A percentile compares a stretch with the other conserved stretches of the same genome.
These are phyloP conservation scores for Myotis planiceps DNA, from an alignment of 2,797 vertebrate genomes.

Conservation along the genomic window DNA sequence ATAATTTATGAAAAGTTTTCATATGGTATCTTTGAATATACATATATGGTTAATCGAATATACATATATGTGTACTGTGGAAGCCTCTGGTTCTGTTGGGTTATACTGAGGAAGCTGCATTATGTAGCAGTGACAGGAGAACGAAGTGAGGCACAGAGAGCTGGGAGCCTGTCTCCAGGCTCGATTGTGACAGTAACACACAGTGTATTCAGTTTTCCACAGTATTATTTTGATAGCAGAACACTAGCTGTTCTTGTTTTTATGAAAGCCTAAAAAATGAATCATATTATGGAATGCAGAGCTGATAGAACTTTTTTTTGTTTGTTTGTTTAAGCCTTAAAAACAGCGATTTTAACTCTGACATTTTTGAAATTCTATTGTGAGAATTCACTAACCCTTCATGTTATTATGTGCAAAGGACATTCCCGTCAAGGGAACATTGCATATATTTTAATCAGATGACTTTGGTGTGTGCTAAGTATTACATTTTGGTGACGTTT, in stretches of 20 bases:
- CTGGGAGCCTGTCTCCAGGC: constrained; percentile 3
- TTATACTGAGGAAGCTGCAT: not conserved
- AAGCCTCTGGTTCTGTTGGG: not conserved
- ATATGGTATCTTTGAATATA: not conserved
- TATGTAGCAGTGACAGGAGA: not conserved
- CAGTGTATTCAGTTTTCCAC: constrained; percentile 10
- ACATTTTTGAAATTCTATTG: constrained; percentile 6
- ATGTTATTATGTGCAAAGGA: not conserved
- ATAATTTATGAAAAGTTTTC: not conserved
- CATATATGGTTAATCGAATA: not conserved
- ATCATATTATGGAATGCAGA: not conserved
- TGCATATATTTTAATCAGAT: not conserved
- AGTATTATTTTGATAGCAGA: constrained; percentile 6
- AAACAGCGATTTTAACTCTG: constrained; percentile 21
- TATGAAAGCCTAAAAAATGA: constrained; percentile 1
- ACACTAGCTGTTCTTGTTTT: constrained; percentile 32
- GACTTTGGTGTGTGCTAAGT: constrained; percentile 56
- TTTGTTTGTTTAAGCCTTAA: not conserved
- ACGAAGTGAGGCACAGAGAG: not conserved
- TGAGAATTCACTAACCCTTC: constrained; percentile 11
- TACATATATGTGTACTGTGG: not conserved
- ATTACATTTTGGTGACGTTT: constrained; percentile 47
- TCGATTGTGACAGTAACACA: not conserved
- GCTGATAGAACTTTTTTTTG: not conserved
- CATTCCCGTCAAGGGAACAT: not conserved